Evolutionary conservation across 2,113 vertebrate genomes (phyloP).

Genomic region (Archocentrus centrarchus): DNA sequence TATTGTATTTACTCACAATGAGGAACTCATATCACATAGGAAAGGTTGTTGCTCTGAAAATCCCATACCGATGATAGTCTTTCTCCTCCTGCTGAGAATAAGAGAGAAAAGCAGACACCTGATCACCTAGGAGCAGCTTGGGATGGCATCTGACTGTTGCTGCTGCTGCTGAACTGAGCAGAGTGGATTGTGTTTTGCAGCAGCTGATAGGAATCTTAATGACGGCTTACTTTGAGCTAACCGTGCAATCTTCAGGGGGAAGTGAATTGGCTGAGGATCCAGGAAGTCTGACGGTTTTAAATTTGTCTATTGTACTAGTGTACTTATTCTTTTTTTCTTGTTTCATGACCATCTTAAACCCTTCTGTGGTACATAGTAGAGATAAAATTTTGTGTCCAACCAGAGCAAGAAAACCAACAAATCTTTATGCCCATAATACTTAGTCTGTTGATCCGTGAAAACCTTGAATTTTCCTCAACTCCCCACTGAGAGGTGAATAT

Average conservation of each 20-base stretch:
- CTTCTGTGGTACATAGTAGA: not conserved
- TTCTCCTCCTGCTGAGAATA: conserved; percentile 48
- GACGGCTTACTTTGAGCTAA: conserved; percentile 42
- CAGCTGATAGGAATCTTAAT: conserved; percentile 72
- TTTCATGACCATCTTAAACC: not conserved
- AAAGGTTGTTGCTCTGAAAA: conserved; percentile 39
- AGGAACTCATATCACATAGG: conserved; percentile 21
- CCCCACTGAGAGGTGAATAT: not conserved
- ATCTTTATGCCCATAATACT: not conserved
- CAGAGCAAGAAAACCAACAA: not conserved
- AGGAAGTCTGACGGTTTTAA: conserved; percentile 29
- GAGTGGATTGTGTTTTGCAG: conserved; percentile 51
- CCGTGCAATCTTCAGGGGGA: conserved; percentile 29
- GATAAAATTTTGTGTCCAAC: not conserved
- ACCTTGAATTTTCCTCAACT: too few species aligned
- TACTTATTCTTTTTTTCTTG: too few species aligned
- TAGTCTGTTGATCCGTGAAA: too few species aligned
- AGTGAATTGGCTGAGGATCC: conserved; percentile 14
- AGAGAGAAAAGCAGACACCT: conserved; percentile 32
- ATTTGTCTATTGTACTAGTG: not conserved
- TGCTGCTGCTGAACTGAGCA: conserved; percentile 48
- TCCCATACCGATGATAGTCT: conserved; percentile 37
- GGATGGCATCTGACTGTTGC: conserved; percentile 26
- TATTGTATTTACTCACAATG: conserved; percentile 42
- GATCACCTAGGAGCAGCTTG: conserved; percentile 39